These are phyloP conservation scores for Microcebus griseorufus DNA, from an alignment of 2,113 vertebrate genomes.

Conservation along the genomic window DNA sequence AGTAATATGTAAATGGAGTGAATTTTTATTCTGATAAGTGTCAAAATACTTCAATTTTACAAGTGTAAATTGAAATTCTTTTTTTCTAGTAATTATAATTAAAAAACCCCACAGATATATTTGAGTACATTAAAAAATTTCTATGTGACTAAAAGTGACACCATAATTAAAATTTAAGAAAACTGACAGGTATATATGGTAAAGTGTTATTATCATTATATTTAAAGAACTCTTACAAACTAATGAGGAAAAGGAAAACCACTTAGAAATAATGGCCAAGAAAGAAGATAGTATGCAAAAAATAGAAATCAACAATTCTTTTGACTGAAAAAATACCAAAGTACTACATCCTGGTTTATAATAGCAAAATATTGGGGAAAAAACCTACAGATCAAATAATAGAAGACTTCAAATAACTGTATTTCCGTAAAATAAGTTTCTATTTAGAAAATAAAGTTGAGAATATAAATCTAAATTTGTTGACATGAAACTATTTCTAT, in stretches of 20 bases:
- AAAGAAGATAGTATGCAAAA: neutral
- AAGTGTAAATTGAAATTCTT: conserved; percentile 30
- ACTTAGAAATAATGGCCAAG: neutral
- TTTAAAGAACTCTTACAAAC: neutral
- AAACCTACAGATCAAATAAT: neutral
- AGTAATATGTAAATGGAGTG: conserved; percentile 19
- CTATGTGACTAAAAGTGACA: conserved; percentile 20
- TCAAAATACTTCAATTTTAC: conserved; percentile 58
- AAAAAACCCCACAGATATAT: conserved; percentile 38
- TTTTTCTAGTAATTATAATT: conserved; percentile 2
- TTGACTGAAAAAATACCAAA: neutral
- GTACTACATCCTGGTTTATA: neutral
- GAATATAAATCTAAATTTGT: neutral
- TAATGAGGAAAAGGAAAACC: neutral
- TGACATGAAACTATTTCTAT: neutral
- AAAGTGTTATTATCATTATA: conserved; percentile 4
- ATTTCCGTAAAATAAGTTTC: neutral
- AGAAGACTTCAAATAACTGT: neutral
- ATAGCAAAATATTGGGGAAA: neutral
- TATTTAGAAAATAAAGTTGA: conserved; percentile 20
- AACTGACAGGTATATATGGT: neutral
- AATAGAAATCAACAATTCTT: neutral
- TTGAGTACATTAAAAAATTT: conserved; percentile 11
- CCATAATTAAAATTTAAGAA: conserved; percentile 39
- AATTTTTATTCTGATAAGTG: conserved; percentile 46